These are phyloP conservation scores for Mormoops blainvillei DNA, from an alignment of 2,113 vertebrate genomes.

Conservation along the genomic window DNA sequence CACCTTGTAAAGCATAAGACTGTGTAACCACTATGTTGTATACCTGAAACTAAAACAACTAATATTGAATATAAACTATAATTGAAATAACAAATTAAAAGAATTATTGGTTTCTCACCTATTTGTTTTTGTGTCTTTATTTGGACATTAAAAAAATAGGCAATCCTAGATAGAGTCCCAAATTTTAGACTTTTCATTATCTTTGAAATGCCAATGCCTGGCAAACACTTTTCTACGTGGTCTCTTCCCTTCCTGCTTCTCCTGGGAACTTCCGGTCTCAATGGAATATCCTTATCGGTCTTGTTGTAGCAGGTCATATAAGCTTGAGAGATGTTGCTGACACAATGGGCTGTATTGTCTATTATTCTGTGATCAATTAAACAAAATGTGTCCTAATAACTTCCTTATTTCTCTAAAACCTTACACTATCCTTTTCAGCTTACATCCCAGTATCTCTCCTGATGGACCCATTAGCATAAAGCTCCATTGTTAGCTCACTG, in stretches of 20 bases:
- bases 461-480: not conserved
- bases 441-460: not conserved
- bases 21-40: not conserved
- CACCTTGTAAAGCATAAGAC: not conserved
- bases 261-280: not conserved
- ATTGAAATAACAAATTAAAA: not conserved
- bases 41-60: not conserved
- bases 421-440: not conserved
- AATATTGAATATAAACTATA: not conserved
- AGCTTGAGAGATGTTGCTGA: not conserved
- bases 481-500: not conserved
- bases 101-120: not conserved
- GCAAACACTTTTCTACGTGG: fast-evolving
- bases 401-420: not conserved
- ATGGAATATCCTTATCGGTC: not conserved
- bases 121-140: not conserved
- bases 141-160: not conserved
- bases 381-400: not conserved
- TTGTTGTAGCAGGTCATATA: not conserved
- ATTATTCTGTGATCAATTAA: not conserved
- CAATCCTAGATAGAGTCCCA: not conserved
- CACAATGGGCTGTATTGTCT: not conserved
- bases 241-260: not conserved
- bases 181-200: not conserved
- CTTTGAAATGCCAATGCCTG: not conserved